Conservation (phyloP, 2,113 vertebrate genomes). For the Dendrocopos noguchii region DNA sequence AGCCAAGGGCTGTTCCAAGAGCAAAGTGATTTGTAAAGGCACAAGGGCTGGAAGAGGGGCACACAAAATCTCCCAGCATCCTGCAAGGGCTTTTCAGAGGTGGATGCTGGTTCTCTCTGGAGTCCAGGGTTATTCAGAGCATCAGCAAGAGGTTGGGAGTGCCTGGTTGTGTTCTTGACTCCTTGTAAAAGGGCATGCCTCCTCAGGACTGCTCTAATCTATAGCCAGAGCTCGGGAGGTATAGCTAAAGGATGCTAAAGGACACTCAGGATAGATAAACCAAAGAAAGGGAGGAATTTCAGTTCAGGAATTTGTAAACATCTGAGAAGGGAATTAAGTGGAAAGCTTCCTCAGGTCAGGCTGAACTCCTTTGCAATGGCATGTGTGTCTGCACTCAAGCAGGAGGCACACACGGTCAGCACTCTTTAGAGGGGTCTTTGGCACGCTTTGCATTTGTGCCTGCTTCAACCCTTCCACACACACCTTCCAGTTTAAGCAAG, state of each 20-base stretch:
- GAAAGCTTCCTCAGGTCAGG: not conserved
- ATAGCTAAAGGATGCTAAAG: not conserved
- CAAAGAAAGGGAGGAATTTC: not conserved
- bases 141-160: not conserved
- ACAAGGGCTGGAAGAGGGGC: not conserved
- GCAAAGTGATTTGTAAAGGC: not conserved
- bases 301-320: constrained; percentile 18
- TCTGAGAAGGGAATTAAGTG: not conserved
- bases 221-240: not conserved
- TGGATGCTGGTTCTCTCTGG: not conserved
- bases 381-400: fast-evolving
- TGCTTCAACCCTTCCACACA: fast-evolving
- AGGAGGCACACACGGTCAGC: not conserved
- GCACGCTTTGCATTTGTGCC: not conserved
- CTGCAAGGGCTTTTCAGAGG: not conserved
- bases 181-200: not conserved
- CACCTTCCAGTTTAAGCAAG: not conserved
- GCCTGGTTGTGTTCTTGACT: not conserved
- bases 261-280: not conserved
- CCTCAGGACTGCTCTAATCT: not conserved
- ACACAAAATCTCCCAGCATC: not conserved
- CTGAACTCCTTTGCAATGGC: not conserved
- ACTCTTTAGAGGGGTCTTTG: not conserved
- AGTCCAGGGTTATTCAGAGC: not conserved
- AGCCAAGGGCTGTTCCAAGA: not conserved